Conservation (phyloP, 2,888 invertebrate genomes). For the Drosophila stalkeri region DNA sequence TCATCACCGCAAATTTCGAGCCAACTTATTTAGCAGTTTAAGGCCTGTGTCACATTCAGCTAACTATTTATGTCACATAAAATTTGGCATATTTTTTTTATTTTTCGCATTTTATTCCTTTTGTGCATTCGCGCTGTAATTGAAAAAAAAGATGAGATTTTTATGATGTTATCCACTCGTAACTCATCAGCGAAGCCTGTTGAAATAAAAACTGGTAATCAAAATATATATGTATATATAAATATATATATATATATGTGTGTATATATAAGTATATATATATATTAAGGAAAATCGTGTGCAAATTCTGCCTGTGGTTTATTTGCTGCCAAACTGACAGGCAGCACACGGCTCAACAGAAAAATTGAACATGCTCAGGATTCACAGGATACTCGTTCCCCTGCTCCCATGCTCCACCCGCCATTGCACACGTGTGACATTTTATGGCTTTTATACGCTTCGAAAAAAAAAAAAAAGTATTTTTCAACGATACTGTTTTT, state of each 20-base stretch:
- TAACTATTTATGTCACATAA: conserved; percentile 52
- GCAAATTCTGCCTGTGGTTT: conserved; percentile 67
- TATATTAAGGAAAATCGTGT: conserved; percentile 30
- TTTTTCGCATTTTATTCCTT: conserved; percentile 36
- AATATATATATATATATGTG: not conserved
- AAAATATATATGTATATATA: conserved; percentile 12
- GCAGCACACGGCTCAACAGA: conserved; percentile 42
- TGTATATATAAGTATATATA: not conserved
- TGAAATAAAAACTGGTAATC: conserved; percentile 72
- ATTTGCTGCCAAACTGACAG: conserved; percentile 42
- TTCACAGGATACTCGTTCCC: conserved; percentile 24
- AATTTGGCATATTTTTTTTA: conserved; percentile 17
- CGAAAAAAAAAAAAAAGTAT: conserved; percentile 42
- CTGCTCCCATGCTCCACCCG: not conserved
- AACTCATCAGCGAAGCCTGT: conserved; percentile 50
- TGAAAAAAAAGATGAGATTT: conserved; percentile 69
- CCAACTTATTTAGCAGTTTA: conserved; percentile 62
- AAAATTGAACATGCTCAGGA: conserved; percentile 41
- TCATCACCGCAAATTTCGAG: conserved; percentile 21
- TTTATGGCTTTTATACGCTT: conserved; percentile 67
- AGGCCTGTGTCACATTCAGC: conserved; percentile 58
- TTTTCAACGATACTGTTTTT: conserved; percentile 5
- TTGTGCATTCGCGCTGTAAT: conserved; percentile 52
- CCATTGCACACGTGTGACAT: conserved; percentile 55
- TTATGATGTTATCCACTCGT: conserved; percentile 72